phyloP scores from a whole-genome alignment of 2,888 invertebrate genomes.

The Leucozona laternaria region DNA sequence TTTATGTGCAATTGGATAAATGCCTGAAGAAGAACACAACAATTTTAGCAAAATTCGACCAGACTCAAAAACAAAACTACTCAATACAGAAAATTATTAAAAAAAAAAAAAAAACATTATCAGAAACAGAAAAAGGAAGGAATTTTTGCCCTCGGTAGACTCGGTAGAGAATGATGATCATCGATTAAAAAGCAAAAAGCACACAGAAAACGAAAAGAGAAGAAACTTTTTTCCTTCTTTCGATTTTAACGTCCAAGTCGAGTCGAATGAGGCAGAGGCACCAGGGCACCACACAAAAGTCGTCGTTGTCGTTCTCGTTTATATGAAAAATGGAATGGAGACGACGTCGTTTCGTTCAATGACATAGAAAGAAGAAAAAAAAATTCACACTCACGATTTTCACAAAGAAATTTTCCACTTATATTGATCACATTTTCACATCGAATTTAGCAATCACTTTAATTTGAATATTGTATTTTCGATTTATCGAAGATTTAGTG shows the following conservation, averaged over 20 bases:
- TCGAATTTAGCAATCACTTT: constrained; percentile 42
- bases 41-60: constrained; percentile 2
- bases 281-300: constrained; percentile 32
- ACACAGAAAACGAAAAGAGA: constrained; percentile 63
- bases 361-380: constrained; percentile 79
- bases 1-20: constrained; percentile 19
- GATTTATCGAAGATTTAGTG: constrained; percentile 38
- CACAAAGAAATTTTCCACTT: constrained; percentile 71
- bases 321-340: constrained; percentile 36
- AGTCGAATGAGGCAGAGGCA: constrained; percentile 30
- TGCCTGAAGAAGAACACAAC: constrained; percentile 58
- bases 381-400: constrained; percentile 77
- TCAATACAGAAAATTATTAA: constrained; percentile 60
- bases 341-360: constrained; percentile 79
- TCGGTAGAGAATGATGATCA: constrained; percentile 44
- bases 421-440: constrained; percentile 70
- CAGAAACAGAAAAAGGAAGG: constrained; percentile 56
- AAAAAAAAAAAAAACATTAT: not conserved
- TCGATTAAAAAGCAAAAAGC: constrained; percentile 73
- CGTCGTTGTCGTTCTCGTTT: constrained; percentile 36
- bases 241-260: constrained; percentile 41
- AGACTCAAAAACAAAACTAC: constrained; percentile 42
- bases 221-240: constrained; percentile 67
- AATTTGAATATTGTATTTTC: constrained; percentile 55
- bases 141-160: constrained; percentile 69